Evolutionary conservation across 2,797 vertebrate species (phyloP).

Genomic region (Urosaurus nigricauda): DNA sequence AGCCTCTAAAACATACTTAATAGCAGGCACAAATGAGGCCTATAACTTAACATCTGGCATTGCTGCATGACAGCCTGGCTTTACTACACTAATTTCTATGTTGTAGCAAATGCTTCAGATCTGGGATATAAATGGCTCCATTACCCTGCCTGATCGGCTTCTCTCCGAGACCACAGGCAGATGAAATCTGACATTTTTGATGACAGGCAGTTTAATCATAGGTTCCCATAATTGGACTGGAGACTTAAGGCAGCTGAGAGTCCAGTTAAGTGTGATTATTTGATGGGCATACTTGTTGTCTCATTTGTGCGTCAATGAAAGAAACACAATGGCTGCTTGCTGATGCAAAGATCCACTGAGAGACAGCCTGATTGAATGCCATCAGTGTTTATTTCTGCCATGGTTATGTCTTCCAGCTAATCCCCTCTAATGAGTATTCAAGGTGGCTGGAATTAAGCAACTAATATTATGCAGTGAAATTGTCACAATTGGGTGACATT

Average conservation of each 20-base stretch:
- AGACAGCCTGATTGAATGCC: constrained; percentile 19
- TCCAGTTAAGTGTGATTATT: constrained; percentile 49
- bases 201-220: constrained; percentile 37
- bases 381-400: constrained; percentile 25
- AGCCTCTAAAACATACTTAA: constrained; percentile 29
- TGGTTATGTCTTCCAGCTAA: constrained; percentile 10
- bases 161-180: constrained; percentile 27
- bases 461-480: constrained; percentile 26
- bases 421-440: constrained; percentile 12
- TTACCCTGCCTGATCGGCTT: constrained; percentile 24
- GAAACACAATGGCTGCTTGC: constrained; percentile 30
- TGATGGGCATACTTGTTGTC: constrained; percentile 42
- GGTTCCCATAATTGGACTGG: constrained; percentile 28
- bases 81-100: constrained; percentile 43
- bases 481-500: constrained; percentile 16
- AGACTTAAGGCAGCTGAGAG: constrained; percentile 39
- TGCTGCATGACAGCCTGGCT: constrained; percentile 19
- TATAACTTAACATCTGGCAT: constrained; percentile 44
- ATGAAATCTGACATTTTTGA: constrained; percentile 40
- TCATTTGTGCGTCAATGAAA: constrained; percentile 29
- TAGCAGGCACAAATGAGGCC: constrained; percentile 31
- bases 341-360: constrained; percentile 10
- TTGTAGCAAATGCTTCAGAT: constrained; percentile 32
- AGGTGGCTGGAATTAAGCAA: constrained; percentile 34
- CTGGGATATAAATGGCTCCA: constrained; percentile 45